A percentile compares a stretch with the other conserved stretches of the same genome.
Conservation (phyloP, 2,113 vertebrate genomes). For the Eidolon helvum region DNA sequence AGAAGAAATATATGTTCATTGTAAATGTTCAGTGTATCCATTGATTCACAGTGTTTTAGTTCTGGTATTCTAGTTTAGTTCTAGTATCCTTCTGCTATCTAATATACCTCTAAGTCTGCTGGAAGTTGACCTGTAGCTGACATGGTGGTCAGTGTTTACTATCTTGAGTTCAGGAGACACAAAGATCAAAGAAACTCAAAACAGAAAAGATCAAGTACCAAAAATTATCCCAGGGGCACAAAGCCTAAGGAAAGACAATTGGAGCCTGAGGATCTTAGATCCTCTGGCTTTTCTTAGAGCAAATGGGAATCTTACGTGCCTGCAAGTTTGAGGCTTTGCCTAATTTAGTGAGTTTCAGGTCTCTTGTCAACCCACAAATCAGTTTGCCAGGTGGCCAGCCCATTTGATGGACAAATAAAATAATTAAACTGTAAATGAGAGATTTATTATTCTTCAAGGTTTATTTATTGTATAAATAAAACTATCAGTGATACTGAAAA, state of each 20-base stretch:
- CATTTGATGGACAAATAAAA: neutral
- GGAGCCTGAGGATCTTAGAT: neutral
- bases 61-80: neutral
- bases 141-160: neutral
- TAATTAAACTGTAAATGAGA: neutral
- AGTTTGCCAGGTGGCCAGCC: neutral
- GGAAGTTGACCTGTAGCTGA: neutral
- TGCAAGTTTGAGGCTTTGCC: neutral
- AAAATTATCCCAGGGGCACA: neutral
- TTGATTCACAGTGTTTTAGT: neutral
- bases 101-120: neutral
- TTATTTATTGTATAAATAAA: neutral
- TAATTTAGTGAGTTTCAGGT: neutral
- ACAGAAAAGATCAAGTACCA: neutral
- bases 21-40: neutral
- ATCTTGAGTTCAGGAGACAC: conserved; percentile 6
- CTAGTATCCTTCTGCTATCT: neutral
- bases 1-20: neutral
- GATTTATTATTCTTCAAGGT: neutral
- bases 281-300: neutral
- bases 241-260: neutral
- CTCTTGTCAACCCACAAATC: neutral
- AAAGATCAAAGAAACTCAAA: neutral
- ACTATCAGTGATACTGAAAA: neutral
- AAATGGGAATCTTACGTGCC: neutral